A percentile compares a stretch with the other conserved stretches of the same genome.
phyloP scores from a whole-genome alignment of 30 jellyfish, hydroid and myxozoan species.

The Catostylus mosaicus region DNA sequence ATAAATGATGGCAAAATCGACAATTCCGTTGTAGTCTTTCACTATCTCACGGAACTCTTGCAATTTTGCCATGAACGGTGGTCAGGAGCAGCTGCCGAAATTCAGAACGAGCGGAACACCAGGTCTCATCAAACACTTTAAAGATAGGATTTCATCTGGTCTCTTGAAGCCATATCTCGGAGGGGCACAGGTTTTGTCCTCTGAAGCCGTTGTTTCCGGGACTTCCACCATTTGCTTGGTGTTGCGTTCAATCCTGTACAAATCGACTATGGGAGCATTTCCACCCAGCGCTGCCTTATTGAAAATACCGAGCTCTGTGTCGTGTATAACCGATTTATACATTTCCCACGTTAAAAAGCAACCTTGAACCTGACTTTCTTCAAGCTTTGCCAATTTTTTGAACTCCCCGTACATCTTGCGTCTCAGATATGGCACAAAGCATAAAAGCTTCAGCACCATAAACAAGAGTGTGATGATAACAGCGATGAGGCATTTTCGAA shows the following conservation, averaged over 20 bases:
- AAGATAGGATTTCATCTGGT: background rate
- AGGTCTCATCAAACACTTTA: slow-evolving; percentile 36
- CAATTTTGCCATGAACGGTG: slow-evolving; percentile 78
- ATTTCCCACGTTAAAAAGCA: slow-evolving; percentile 49
- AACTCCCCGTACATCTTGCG: background rate
- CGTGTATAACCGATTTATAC: slow-evolving; percentile 13
- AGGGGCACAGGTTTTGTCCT: too few species aligned
- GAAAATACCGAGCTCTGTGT: slow-evolving; percentile 5
- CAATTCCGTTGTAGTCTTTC: slow-evolving; percentile 46
- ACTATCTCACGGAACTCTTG: slow-evolving; percentile 59
- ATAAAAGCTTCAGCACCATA: slow-evolving; percentile 5
- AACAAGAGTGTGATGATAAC: slow-evolving; percentile 9
- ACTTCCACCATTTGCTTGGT: background rate
- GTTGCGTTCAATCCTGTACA: background rate
- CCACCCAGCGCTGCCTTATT: slow-evolving; percentile 20
- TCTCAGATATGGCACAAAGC: background rate
- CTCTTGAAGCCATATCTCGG: background rate
- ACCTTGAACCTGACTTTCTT: slow-evolving; percentile 38
- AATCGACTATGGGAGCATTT: slow-evolving; percentile 39
- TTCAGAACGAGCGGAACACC: slow-evolving; percentile 78
- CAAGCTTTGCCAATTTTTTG: background rate
- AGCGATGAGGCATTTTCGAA: background rate
- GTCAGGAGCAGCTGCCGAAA: slow-evolving; percentile 90
- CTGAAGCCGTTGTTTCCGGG: background rate
- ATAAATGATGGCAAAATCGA: slow-evolving; percentile 74